phyloP scores from a whole-genome alignment of 2,113 vertebrate species.

The Crotalus helleri region DNA sequence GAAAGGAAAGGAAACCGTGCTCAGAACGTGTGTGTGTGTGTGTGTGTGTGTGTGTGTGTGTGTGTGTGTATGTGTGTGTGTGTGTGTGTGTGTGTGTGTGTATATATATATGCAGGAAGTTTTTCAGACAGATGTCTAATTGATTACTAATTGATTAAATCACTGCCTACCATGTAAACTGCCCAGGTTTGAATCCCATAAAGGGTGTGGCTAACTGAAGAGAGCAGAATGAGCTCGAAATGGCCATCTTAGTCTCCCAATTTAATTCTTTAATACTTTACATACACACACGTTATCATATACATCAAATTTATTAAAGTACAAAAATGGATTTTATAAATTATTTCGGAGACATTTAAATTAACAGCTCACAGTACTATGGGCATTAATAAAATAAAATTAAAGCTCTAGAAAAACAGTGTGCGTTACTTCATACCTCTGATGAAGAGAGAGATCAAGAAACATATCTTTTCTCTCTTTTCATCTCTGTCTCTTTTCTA shows the following conservation, averaged over 20 bases:
- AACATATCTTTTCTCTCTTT: neutral
- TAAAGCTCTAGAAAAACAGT: neutral
- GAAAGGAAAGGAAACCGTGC: neutral
- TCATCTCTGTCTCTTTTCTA: neutral
- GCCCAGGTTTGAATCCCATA: too few relatives aligned
- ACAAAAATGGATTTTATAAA: slow-evolving; percentile 47
- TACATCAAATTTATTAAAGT: neutral
- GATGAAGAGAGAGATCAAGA: neutral
- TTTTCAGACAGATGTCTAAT: too few relatives aligned
- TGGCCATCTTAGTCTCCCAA: too few relatives aligned
- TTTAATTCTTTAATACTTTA: too few relatives aligned
- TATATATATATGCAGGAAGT: too few relatives aligned
- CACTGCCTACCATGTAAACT: too few relatives aligned
- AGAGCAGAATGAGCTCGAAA: too few relatives aligned
- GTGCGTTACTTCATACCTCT: neutral
- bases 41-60: too few relatives aligned
- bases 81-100: too few relatives aligned
- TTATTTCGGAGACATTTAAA: slow-evolving; percentile 57
- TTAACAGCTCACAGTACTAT: slow-evolving; percentile 39
- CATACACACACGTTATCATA: neutral
- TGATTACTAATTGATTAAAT: too few relatives aligned
- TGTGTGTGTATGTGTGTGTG: too few relatives aligned
- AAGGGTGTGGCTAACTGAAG: too few relatives aligned
- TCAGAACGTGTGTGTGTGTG: neutral
- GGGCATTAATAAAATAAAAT: neutral